These are phyloP conservation scores for Petrolisthes cinctipes DNA, from an alignment of 2,888 invertebrate genomes.

Conservation along the genomic window DNA sequence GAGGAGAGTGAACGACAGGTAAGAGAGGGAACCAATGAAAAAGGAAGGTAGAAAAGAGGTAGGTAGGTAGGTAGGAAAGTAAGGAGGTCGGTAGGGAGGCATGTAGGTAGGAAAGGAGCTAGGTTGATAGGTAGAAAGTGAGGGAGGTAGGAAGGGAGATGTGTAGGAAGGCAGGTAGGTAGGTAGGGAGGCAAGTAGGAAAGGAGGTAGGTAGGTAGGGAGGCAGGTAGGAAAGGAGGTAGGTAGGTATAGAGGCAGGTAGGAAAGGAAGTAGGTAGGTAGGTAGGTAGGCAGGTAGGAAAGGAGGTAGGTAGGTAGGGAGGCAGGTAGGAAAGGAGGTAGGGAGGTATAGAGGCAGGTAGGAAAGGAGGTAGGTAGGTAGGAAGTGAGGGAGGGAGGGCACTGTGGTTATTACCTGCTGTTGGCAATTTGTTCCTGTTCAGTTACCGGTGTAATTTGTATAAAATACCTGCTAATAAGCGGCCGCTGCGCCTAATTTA, in stretches of 20 bases:
- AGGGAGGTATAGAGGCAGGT: background rate
- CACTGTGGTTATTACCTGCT: conserved; percentile 35
- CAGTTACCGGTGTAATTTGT: conserved; percentile 54
- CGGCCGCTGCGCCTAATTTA: conserved; percentile 44
- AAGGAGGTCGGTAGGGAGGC: too few species aligned
- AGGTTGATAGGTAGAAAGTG: too few species aligned
- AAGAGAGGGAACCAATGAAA: background rate
- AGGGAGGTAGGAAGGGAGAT: too few species aligned
- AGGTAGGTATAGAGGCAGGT: background rate
- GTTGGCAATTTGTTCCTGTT: conserved; percentile 54
- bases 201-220: background rate
- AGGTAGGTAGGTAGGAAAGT: too few species aligned
- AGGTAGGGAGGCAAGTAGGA: too few species aligned
- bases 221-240: background rate
- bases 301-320: too few species aligned
- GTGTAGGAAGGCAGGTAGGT: too few species aligned
- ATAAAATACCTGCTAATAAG: conserved; percentile 57
- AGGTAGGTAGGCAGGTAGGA: background rate
- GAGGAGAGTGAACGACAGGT: background rate
- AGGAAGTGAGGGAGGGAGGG: background rate
- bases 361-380: background rate
- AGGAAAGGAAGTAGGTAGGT: background rate
- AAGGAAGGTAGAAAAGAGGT: too few species aligned
- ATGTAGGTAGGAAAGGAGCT: too few species aligned
- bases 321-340: too few species aligned